Percentiles rank a stretch among this genome's conserved stretches.
phyloP scores from a whole-genome alignment of 2,888 invertebrate species.

The Cantharis rustica region DNA sequence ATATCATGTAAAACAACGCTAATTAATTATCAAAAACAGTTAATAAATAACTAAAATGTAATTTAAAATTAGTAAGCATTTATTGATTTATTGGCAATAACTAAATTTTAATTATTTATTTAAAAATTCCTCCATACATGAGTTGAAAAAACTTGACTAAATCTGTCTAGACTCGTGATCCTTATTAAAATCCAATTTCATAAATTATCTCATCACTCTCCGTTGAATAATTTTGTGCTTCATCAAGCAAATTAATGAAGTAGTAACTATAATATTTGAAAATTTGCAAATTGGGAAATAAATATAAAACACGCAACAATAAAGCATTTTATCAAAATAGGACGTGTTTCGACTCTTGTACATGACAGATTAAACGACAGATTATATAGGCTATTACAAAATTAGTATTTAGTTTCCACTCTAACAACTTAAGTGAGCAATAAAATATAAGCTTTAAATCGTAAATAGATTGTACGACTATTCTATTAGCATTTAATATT shows the following conservation, averaged over 20 bases:
- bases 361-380: slow-evolving; percentile 3
- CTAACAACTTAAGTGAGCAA: background rate
- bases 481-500: background rate
- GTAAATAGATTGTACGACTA: background rate
- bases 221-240: slow-evolving; percentile 9
- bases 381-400: background rate
- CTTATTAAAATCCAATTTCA: slow-evolving; percentile 1
- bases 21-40: background rate
- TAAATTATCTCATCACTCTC: slow-evolving; percentile 4
- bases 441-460: background rate
- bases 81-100: background rate
- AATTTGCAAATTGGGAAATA: slow-evolving; percentile 3
- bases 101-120: background rate
- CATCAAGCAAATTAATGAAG: slow-evolving; percentile 7
- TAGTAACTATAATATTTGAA: slow-evolving; percentile 4
- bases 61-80: background rate
- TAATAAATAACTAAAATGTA: background rate
- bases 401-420: background rate
- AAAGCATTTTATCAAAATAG: slow-evolving; percentile 4
- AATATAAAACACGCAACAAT: background rate
- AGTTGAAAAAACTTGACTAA: background rate
- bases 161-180: slow-evolving; percentile 8
- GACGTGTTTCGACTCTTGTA: background rate
- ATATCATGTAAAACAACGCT: background rate
- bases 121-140: background rate